phyloP scores from a whole-genome alignment of 2,888 invertebrate genomes.

The Nomada hirtipes region DNA sequence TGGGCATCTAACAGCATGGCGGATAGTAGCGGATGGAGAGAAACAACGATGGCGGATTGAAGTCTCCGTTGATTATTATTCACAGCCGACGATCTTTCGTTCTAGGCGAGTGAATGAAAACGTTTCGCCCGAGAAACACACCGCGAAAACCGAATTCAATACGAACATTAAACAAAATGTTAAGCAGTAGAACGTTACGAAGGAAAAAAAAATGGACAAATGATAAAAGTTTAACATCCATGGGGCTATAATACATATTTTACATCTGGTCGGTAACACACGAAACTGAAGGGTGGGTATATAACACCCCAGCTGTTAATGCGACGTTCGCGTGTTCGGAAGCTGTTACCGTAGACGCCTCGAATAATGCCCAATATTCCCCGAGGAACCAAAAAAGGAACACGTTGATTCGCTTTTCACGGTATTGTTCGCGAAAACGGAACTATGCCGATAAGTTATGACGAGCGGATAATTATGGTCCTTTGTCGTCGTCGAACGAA shows the following conservation, averaged over 20 bases:
- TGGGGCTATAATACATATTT: conserved; percentile 41
- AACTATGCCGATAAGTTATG: conserved; percentile 74
- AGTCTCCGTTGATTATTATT: conserved; percentile 47
- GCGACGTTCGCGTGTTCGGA: conserved; percentile 79
- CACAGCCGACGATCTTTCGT: neutral
- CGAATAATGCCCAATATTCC: conserved; percentile 81
- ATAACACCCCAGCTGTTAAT: conserved; percentile 74
- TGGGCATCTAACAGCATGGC: conserved; percentile 79
- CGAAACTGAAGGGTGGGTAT: conserved; percentile 50
- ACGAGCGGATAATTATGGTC: conserved; percentile 71
- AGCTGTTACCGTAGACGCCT: conserved; percentile 77
- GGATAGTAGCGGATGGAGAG: conserved; percentile 64
- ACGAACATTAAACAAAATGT: neutral
- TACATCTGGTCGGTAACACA: conserved; percentile 49
- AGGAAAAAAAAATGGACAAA: neutral
- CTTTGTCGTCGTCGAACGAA: conserved; percentile 63
- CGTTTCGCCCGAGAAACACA: neutral
- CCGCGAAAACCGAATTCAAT: no score
- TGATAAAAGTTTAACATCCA: conserved; percentile 12
- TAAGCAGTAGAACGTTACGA: neutral
- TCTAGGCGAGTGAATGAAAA: neutral
- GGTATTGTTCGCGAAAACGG: conserved; percentile 74
- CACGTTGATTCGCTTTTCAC: conserved; percentile 50
- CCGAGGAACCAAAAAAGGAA: conserved; percentile 65
- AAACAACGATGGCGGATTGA: conserved; percentile 66